phyloP scores from a whole-genome alignment of 2,797 vertebrate species.

The Liasis olivaceus region DNA sequence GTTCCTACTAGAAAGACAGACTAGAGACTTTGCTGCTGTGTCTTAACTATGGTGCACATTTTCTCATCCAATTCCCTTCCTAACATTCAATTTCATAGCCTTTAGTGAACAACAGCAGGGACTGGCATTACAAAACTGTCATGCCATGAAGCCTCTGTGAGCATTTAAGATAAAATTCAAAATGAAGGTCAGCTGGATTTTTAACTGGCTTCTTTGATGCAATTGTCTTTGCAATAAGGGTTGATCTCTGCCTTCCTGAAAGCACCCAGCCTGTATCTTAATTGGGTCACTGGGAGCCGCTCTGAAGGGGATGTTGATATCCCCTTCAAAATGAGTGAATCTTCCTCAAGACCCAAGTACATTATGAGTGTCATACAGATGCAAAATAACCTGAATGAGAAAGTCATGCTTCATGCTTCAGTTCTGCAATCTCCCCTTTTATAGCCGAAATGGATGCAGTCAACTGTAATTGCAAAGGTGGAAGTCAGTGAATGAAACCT shows the following conservation, averaged over 20 bases:
- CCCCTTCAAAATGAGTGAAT: slow-evolving; percentile 36
- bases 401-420: slow-evolving; percentile 4
- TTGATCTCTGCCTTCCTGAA: slow-evolving; percentile 22
- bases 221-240: slow-evolving; percentile 41
- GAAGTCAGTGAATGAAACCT: not conserved
- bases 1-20: not conserved
- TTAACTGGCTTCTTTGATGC: slow-evolving; percentile 52
- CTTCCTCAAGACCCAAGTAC: slow-evolving; percentile 37
- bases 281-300: slow-evolving; percentile 35
- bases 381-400: slow-evolving; percentile 33
- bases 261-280: not conserved
- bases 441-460: slow-evolving; percentile 31
- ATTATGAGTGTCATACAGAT: slow-evolving; percentile 25
- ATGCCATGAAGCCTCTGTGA: slow-evolving; percentile 19
- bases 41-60: not conserved
- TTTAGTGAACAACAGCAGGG: slow-evolving; percentile 21
- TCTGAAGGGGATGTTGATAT: slow-evolving; percentile 47
- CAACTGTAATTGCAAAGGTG: slow-evolving; percentile 43
- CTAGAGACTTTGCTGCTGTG: not conserved
- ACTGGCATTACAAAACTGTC: slow-evolving; percentile 25
- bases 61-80: not conserved
- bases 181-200: slow-evolving; percentile 34
- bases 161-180: slow-evolving; percentile 53
- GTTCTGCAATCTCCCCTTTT: slow-evolving; percentile 5
- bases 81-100: not conserved